These are phyloP conservation scores for Ophion ellenae DNA, from an alignment of 2,888 invertebrate species.

Conservation along the genomic window DNA sequence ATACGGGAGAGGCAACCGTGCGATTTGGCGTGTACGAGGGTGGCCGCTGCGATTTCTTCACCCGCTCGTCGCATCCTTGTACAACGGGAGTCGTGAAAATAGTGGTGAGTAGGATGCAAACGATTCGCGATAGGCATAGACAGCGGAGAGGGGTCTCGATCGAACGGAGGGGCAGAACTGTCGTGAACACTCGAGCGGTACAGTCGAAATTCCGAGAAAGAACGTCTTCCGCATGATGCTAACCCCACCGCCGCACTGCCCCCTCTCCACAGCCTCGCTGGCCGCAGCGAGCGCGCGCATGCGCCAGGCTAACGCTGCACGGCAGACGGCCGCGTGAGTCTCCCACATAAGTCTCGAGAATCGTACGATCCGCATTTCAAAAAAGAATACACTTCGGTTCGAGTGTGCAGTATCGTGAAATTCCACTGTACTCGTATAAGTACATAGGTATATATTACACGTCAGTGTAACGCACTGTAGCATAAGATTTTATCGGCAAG, in stretches of 20 bases:
- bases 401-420: neutral
- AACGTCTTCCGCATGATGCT: neutral
- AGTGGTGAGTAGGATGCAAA: conserved; percentile 71
- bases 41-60: conserved; percentile 19
- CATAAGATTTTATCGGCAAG: conserved; percentile 44
- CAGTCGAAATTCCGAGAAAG: conserved; percentile 26
- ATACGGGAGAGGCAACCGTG: conserved; percentile 2
- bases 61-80: conserved; percentile 36
- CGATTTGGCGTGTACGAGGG: conserved; percentile 13
- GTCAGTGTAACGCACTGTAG: conserved; percentile 31
- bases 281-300: neutral
- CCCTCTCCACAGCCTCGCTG: neutral
- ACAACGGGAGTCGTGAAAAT: conserved; percentile 65
- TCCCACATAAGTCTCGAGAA: too few species aligned
- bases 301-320: neutral
- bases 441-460: conserved; percentile 10
- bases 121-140: conserved; percentile 43
- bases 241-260: neutral
- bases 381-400: neutral
- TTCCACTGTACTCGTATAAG: conserved; percentile 19
- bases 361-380: neutral
- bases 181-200: conserved; percentile 42
- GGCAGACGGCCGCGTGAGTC: neutral
- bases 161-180: conserved; percentile 48
- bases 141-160: conserved; percentile 45